Base-by-base conservation (phyloP, 2,797 vertebrate species). In the Synanceia verrucosa region DNA sequence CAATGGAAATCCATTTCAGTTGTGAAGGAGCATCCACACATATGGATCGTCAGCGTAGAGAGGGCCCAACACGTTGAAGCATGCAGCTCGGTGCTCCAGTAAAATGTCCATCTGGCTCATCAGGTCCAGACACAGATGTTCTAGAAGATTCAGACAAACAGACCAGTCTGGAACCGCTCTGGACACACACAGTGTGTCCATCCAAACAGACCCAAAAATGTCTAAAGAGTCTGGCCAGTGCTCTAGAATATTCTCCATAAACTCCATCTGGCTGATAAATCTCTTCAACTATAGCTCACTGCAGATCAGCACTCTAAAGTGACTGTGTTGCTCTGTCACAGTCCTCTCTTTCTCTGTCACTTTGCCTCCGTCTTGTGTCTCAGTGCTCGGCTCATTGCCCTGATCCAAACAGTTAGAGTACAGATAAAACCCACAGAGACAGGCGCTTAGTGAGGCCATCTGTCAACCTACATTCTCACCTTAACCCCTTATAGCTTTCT, bases 71-170 rank as follows among this genome's bases (percentile, higher is more conserved):
- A 94, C 2, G 8, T 83, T 76, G 60, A 90, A 58, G 39, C 91
- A 93, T 16, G 88, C 92, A 2, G 39, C 65, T 34, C 61, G 70
- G 73, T 92, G 85, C 59, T 93, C 93, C 81, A 94, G 81, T 68
- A 93, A 71, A 61, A 88, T 71, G 69, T 93, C 92, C 70, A 81
- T 41, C 9, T 87, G 89, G 43, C 78, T 79, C 36, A 93, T 36
- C 62, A 93, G 71, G 65, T 92, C 88, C 79, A 92, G 41, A 74
- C 77, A 87, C 58, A 93, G 70, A 50, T 88, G 68, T 50, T 94
- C 91, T 18, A 92, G 57, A 19, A 93, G 76, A 53, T 67, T 61
- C 63, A 93, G 34, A 75, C 91, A 94, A 31, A 90, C 2, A 1
- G 78, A 78, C 93, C 92, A 94, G 75, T 82, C 73, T 29, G 86